Conservation (phyloP, 2,888 invertebrate species). For the Sesia bembeciformis region DNA sequence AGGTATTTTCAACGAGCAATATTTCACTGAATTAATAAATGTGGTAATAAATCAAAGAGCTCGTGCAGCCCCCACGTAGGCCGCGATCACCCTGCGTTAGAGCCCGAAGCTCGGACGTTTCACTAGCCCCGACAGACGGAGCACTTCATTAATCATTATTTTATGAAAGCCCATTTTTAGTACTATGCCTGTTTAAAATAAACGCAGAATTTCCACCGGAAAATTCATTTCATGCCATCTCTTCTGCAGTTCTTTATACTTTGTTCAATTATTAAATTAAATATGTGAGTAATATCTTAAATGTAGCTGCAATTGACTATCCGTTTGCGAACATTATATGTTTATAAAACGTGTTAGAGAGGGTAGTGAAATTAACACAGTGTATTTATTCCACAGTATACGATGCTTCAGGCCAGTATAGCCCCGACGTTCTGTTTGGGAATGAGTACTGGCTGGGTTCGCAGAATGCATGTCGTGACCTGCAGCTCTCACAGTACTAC, state of each 20-base stretch:
- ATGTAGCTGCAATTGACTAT: too few species aligned
- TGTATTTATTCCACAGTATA: conserved; percentile 73
- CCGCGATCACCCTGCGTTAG: background rate
- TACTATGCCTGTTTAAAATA: too few species aligned
- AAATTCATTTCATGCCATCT: too few species aligned
- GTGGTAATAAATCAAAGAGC: conserved; percentile 19
- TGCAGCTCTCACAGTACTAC: conserved; percentile 70
- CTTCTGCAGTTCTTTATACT: too few species aligned
- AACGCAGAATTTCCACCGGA: too few species aligned
- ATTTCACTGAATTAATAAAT: conserved; percentile 15
- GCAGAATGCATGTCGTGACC: conserved; percentile 78
- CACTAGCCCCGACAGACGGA: too few species aligned
- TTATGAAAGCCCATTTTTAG: background rate
- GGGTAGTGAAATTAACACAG: background rate
- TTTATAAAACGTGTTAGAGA: background rate
- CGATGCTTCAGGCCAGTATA: conserved; percentile 87
- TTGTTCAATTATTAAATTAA: too few species aligned
- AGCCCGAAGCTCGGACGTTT: background rate
- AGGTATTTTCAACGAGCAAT: conserved; percentile 4
- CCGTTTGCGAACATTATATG: too few species aligned
- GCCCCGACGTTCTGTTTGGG: conserved; percentile 83
- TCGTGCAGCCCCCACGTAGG: conserved; percentile 11
- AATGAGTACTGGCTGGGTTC: conserved; percentile 90
- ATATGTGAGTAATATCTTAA: too few species aligned
- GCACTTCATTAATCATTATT: conserved; percentile 7